Percentiles rank a stretch among this genome's conserved stretches.
phyloP scores from a whole-genome alignment of 2,888 invertebrate genomes.

The Nyleta sp. region DNA sequence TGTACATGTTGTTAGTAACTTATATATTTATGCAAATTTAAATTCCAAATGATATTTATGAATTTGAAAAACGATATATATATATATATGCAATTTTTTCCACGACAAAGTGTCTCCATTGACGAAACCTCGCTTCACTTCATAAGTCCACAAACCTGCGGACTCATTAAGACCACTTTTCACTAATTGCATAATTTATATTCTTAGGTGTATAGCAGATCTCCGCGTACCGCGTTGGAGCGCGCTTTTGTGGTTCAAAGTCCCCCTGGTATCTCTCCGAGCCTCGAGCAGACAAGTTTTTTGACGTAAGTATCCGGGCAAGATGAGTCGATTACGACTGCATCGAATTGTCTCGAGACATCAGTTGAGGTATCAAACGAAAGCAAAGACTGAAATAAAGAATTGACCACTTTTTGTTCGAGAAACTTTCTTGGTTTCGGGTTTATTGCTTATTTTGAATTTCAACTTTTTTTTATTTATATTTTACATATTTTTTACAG shows the following conservation, averaged over 20 bases:
- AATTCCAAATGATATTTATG: too few species aligned
- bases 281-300: conserved; percentile 72
- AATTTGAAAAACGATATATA: too few species aligned
- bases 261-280: conserved; percentile 73
- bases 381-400: too few species aligned
- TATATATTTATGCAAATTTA: too few species aligned
- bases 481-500: too few species aligned
- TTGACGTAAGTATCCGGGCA: conserved; percentile 73
- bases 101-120: background rate
- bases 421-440: too few species aligned
- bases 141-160: conserved; percentile 5
- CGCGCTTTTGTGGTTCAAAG: conserved; percentile 75
- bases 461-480: too few species aligned
- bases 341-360: background rate
- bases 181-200: conserved; percentile 42
- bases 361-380: too few species aligned
- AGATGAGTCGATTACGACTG: background rate
- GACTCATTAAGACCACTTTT: conserved; percentile 23
- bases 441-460: too few species aligned
- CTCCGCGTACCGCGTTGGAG: conserved; percentile 74
- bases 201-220: conserved; percentile 77
- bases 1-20: too few species aligned
- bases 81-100: too few species aligned
- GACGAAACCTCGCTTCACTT: conserved; percentile 31
- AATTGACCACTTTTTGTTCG: too few species aligned